Base-by-base conservation (phyloP, 92 coral and sea anemone species). In the Zoanthus sociatus region DNA sequence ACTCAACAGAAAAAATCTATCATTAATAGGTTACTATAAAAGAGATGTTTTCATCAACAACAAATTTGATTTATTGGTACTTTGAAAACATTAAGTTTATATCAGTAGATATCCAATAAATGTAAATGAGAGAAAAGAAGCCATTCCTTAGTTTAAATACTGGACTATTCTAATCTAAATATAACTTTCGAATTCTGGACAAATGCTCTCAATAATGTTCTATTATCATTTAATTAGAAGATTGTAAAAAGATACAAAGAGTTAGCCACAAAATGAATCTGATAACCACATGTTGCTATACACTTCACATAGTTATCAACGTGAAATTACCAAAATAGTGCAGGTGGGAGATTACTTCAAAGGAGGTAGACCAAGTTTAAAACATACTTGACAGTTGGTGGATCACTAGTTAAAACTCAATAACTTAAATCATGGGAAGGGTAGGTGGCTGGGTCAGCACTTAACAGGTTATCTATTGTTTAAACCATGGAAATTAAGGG, bases 1-100 rank as follows among this genome's bases (percentile, higher is more conserved):
- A 8, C 18, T 81, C 46, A 45, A 46, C 75, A 81, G 73, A 79
- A 79, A 63, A 66, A 66, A 66, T 81, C 58, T 81, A 10, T 74
- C 85, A 81, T 21, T 44, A 64, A 68, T 44, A 48, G 61, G 74
- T 48, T 42, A 9, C 74, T 18, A 66, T n/a, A 21, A 53, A 64
- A 3, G 12, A 75, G 21, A 20, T 45, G 54, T 45, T 66, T 20
- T 63, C 44, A 12, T 18, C 84, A 63, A 79, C 26, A 26, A 26
- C 26, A 26, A 26, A 26, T 26, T 26, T 26, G 26, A 26, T 26
- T 26, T 26, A 26, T 26, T 26, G 26, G 26, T 26, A 26, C 26
- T 26, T 26, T 26, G 26, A 26, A 26, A 26, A 26, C 26, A 26
- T 26, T 26, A 26, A 26, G 26, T 26, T 26, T 26, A 26, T 26